phyloP scores from a whole-genome alignment of 2,888 invertebrate genomes.

The Colletes collaris region DNA sequence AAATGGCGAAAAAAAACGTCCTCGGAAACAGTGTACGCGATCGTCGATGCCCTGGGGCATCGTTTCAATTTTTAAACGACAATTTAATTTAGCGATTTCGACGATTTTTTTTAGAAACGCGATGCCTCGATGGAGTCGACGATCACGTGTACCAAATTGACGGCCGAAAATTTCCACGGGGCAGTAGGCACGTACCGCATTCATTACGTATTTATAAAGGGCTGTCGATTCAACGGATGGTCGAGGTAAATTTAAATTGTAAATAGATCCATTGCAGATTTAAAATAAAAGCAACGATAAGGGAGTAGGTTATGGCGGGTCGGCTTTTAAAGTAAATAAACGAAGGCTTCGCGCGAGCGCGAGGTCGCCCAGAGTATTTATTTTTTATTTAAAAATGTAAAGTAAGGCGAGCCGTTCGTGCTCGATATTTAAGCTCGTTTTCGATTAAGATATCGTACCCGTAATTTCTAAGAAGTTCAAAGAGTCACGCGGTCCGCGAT shows the following conservation, averaged over 20 bases:
- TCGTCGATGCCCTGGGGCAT: too few relatives aligned
- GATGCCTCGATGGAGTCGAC: background rate
- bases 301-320: background rate
- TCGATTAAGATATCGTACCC: background rate
- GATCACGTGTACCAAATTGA: slow-evolving; percentile 21
- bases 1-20: too few relatives aligned
- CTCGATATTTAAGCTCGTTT: background rate
- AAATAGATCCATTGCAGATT: slow-evolving; percentile 49
- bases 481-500: background rate
- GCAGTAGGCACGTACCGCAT: slow-evolving; percentile 16
- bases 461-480: background rate
- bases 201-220: slow-evolving; percentile 53
- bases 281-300: slow-evolving; percentile 27
- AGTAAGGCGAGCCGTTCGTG: background rate
- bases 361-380: background rate
- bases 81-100: too few relatives aligned
- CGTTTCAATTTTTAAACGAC: too few relatives aligned
- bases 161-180: background rate
- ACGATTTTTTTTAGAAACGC: background rate
- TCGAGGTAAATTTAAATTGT: slow-evolving; percentile 56
- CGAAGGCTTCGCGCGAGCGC: slow-evolving; percentile 5
- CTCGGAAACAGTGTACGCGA: too few relatives aligned
- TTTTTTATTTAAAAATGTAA: slow-evolving; percentile 2
- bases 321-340: background rate
- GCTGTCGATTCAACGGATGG: slow-evolving; percentile 39